These are phyloP conservation scores for Heliconius himera DNA, from an alignment of 1,140 invertebrate species.

Conservation along the genomic window DNA sequence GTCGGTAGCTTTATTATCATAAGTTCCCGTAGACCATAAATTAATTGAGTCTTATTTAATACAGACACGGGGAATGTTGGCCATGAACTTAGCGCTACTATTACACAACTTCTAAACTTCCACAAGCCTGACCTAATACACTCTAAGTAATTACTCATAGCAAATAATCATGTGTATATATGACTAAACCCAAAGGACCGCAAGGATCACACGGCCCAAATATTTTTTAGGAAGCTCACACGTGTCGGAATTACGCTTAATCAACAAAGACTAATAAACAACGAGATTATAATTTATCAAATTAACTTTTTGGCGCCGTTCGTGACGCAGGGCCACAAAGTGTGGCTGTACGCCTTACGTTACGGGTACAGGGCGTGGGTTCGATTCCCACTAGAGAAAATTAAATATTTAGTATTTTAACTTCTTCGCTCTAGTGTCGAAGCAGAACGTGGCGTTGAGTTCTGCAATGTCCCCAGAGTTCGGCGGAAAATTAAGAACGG, in stretches of 20 bases:
- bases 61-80: slow-evolving; percentile 21
- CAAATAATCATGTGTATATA: slow-evolving; percentile 23
- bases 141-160: slow-evolving; percentile 24
- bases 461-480: too few species aligned
- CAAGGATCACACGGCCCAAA: slow-evolving; percentile 16
- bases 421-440: too few species aligned
- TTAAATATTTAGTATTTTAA: too few species aligned
- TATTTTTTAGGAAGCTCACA: slow-evolving; percentile 15
- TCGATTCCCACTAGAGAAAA: too few species aligned
- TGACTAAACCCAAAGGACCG: slow-evolving; percentile 22
- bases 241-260: slow-evolving; percentile 13
- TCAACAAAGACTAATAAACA: background rate
- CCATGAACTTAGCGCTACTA: slow-evolving; percentile 28
- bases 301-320: background rate
- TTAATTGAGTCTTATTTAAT: slow-evolving; percentile 24
- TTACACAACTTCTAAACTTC: slow-evolving; percentile 23
- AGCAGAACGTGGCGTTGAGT: too few species aligned
- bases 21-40: slow-evolving; percentile 30
- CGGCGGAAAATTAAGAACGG: too few species aligned
- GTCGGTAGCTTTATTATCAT: slow-evolving; percentile 23
- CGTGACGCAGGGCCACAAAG: too few species aligned
- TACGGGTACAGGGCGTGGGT: too few species aligned
- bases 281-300: slow-evolving; percentile 16
- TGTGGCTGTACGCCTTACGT: too few species aligned
- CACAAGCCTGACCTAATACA: slow-evolving; percentile 22